These are phyloP conservation scores for Coenobita brevimanus DNA, from an alignment of 1,140 invertebrate genomes.

Conservation along the genomic window DNA sequence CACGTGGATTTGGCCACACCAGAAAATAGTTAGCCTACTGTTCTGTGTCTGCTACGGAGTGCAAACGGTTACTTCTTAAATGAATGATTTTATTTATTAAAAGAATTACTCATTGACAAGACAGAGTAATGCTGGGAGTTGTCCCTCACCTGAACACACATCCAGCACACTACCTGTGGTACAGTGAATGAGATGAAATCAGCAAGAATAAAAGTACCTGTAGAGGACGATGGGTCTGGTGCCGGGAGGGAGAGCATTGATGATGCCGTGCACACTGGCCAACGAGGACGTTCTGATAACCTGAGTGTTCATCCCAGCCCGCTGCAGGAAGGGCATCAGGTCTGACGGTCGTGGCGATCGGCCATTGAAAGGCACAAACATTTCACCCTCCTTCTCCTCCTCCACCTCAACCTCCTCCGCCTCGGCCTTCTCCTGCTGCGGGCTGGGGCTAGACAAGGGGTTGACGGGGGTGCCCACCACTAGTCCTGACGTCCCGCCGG, in stretches of 20 bases:
- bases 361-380: background rate
- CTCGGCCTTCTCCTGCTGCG: background rate
- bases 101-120: too few species aligned
- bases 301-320: constrained; percentile 47
- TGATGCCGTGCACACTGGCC: constrained; percentile 36
- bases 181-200: too few species aligned
- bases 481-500: background rate
- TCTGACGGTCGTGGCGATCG: background rate
- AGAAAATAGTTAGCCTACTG: background rate
- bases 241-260: constrained; percentile 10
- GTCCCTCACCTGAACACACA: background rate
- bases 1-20: too few species aligned
- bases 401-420: background rate
- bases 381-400: background rate
- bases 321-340: constrained; percentile 38
- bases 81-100: too few species aligned
- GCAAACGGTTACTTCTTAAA: too few species aligned
- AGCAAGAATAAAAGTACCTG: constrained; percentile 44
- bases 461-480: too few species aligned
- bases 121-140: too few species aligned
- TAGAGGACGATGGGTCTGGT: constrained; percentile 45
- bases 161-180: background rate
- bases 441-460: background rate
- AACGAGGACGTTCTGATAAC: constrained; percentile 42
- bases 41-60: too few species aligned